phyloP scores from a whole-genome alignment of 2,888 invertebrate genomes.

The Troglohyphantes excavatus region DNA sequence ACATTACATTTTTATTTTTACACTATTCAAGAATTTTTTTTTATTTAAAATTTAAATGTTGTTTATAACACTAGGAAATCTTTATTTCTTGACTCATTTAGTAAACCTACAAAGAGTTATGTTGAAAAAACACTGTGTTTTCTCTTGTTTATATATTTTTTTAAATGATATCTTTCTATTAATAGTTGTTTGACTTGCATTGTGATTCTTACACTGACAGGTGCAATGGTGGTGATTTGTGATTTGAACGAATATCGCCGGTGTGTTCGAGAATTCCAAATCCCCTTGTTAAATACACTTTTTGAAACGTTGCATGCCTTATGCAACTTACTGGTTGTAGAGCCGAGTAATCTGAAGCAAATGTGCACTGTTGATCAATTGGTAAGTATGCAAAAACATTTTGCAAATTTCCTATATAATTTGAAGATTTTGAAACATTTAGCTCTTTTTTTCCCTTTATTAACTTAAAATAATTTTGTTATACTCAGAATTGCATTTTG shows the following conservation, averaged over 20 bases:
- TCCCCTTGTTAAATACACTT: conserved; percentile 91
- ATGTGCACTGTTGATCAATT: conserved; percentile 96
- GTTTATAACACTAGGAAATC: too few relatives aligned
- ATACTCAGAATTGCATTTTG: too few relatives aligned
- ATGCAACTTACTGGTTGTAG: conserved; percentile 96
- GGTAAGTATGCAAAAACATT: conserved; percentile 86
- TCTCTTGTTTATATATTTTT: too few relatives aligned
- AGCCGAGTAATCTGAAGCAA: conserved; percentile 97
- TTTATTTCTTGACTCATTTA: too few relatives aligned
- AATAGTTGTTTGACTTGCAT: too few relatives aligned
- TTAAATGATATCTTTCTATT: too few relatives aligned
- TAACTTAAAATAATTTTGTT: too few relatives aligned
- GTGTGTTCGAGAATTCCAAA: conserved; percentile 90
- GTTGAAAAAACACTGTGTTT: too few relatives aligned
- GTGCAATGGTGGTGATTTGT: conserved; percentile 98
- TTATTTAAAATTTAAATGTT: too few relatives aligned
- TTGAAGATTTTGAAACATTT: background rate
- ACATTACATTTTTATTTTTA: too few relatives aligned
- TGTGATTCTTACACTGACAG: conserved; percentile 84
- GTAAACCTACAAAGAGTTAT: too few relatives aligned
- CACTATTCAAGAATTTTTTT: too few relatives aligned
- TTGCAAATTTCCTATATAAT: background rate
- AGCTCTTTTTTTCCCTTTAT: conserved; percentile 84
- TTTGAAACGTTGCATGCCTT: conserved; percentile 98
- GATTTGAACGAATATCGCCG: conserved; percentile 98